A percentile compares a stretch with the other conserved stretches of the same genome.
phyloP scores from a whole-genome alignment of 2,797 vertebrate species.

The Threskiornis aethiopicus region DNA sequence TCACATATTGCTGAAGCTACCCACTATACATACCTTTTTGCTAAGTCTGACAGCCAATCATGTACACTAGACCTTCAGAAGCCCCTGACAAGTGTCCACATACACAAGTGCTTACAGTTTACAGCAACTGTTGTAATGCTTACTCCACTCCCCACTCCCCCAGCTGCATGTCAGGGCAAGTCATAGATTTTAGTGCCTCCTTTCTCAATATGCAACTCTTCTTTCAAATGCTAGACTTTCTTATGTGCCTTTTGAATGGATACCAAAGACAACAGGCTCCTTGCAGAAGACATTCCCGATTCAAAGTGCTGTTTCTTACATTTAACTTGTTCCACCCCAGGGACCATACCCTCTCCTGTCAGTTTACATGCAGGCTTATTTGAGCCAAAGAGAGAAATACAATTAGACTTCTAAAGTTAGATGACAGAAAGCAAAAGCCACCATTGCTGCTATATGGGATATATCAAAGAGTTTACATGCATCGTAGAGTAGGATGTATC shows the following conservation, averaged over 20 bases:
- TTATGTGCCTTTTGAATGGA: conserved; percentile 75
- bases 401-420: not conserved
- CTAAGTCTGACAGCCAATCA: not conserved
- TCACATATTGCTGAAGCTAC: not conserved
- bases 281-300: conserved; percentile 75
- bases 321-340: not conserved
- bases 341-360: not conserved
- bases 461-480: accelerated
- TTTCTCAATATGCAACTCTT: conserved; percentile 82
- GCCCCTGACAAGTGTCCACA: no score
- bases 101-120: not conserved
- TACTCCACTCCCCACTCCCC: not conserved
- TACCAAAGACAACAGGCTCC: conserved; percentile 66
- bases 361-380: not conserved
- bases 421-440: not conserved
- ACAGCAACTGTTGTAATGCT: not conserved
- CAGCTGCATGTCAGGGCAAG: conserved; percentile 74
- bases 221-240: conserved; percentile 65
- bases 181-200: conserved; percentile 79
- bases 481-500: not conserved
- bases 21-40: not conserved
- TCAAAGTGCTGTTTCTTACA: conserved; percentile 69
- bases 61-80: not conserved
- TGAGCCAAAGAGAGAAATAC: not conserved
- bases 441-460: not conserved